Evolutionary conservation across 2,888 invertebrate species (phyloP).

Genomic region (Liodrosophila aerea): DNA sequence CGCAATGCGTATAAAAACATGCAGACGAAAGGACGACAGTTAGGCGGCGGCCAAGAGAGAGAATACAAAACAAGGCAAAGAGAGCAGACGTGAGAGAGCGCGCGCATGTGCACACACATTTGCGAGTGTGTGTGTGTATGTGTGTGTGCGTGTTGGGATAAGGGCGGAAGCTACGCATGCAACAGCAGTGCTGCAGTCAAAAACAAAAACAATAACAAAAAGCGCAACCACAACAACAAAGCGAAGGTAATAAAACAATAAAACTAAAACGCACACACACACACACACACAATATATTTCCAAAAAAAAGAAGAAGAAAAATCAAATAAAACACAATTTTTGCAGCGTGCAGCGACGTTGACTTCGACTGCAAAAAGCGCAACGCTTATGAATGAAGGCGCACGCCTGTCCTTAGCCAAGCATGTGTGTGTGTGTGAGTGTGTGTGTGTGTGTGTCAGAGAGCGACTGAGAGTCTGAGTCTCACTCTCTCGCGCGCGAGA

Average conservation of each 20-base stretch:
- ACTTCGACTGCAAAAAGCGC: constrained; percentile 56
- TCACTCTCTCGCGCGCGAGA: too few relatives aligned
- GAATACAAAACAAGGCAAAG: constrained; percentile 1
- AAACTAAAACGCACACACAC: constrained; percentile 16
- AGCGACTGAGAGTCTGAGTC: constrained; percentile 18
- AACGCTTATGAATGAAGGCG: constrained; percentile 65
- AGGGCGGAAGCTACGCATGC: constrained; percentile 66
- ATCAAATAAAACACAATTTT: constrained; percentile 45
- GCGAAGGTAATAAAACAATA: constrained; percentile 11
- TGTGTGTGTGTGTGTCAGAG: constrained; percentile 16
- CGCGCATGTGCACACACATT: constrained; percentile 16
- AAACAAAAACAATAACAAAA: constrained; percentile 39
- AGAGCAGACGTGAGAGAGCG: constrained; percentile 20
- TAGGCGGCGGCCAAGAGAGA: constrained; percentile 47
- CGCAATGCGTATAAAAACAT: constrained; percentile 75
- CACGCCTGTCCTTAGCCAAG: constrained; percentile 40
- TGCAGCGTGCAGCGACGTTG: constrained; percentile 36
- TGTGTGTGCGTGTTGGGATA: constrained; percentile 48
- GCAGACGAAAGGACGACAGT: constrained; percentile 63
- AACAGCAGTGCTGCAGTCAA: constrained; percentile 30
- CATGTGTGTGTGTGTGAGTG: constrained; percentile 6
- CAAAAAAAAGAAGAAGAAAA: constrained; percentile 17
- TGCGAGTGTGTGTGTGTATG: constrained; percentile 16
- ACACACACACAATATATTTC: constrained; percentile 18
- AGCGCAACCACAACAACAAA: constrained; percentile 25